Conservation (phyloP, 2,113 vertebrate species). For the Parotia lawesii region DNA sequence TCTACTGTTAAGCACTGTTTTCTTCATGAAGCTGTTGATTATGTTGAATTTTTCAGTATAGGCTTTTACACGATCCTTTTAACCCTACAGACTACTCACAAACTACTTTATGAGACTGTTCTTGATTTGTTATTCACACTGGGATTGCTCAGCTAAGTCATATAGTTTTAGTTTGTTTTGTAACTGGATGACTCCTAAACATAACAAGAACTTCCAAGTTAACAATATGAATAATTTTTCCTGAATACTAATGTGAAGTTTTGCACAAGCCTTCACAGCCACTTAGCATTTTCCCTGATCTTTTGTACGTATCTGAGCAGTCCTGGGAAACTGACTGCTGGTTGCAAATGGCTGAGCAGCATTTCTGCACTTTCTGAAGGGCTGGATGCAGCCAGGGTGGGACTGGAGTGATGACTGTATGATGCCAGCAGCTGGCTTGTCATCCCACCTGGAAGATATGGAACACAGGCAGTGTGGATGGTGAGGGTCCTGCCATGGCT, state of each 20-base stretch:
- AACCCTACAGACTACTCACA: background rate
- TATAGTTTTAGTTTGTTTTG: background rate
- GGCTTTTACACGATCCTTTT: background rate
- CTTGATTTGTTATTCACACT: background rate
- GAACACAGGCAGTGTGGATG: background rate
- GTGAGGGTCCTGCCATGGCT: background rate
- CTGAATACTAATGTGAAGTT: background rate
- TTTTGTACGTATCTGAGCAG: accelerated
- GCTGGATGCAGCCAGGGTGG: background rate
- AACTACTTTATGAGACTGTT: background rate
- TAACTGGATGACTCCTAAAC: background rate
- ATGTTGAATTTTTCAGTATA: background rate
- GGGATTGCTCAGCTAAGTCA: background rate
- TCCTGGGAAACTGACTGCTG: background rate
- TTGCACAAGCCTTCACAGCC: background rate
- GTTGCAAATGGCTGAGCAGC: background rate
- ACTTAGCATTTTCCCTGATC: background rate
- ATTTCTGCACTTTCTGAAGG: background rate
- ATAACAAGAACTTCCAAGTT: background rate
- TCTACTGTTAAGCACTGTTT: background rate
- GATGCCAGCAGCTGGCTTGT: background rate
- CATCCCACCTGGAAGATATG: background rate
- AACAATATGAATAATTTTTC: background rate
- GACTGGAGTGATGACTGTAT: background rate
- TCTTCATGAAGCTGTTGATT: background rate